Percentiles rank a stretch among this genome's conserved stretches.
These are phyloP conservation scores for Corydoras sp. DNA, from an alignment of 2,113 vertebrate genomes.

Conservation along the genomic window DNA sequence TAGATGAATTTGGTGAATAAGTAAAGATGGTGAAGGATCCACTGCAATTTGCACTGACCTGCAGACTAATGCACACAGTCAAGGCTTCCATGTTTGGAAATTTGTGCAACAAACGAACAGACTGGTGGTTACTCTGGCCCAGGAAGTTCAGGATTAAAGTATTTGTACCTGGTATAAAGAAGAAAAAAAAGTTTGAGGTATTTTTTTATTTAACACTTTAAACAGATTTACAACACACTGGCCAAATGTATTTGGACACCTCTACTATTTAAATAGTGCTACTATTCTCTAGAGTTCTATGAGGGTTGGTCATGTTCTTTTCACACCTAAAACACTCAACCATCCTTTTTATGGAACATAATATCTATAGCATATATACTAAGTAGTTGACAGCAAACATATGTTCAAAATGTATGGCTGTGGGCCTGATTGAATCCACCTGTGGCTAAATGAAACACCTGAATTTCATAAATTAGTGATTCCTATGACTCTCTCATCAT, in stretches of 20 bases:
- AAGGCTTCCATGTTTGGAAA: conserved; percentile 59
- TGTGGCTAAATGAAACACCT: too few species aligned
- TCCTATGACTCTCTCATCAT: too few species aligned
- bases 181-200: neutral
- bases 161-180: conserved; percentile 34
- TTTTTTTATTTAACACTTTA: too few species aligned
- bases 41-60: conserved; percentile 49
- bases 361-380: too few species aligned
- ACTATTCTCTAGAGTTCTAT: too few species aligned
- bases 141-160: conserved; percentile 58
- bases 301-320: too few species aligned
- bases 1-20: conserved; percentile 56
- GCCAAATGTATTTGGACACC: neutral
- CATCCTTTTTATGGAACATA: too few species aligned
- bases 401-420: too few species aligned
- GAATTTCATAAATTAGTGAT: too few species aligned
- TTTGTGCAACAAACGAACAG: conserved; percentile 52
- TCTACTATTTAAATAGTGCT: neutral
- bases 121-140: conserved; percentile 45
- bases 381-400: too few species aligned
- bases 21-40: conserved; percentile 66
- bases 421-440: too few species aligned
- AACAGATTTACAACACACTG: neutral
- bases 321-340: too few species aligned
- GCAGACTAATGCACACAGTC: conserved; percentile 58